phyloP scores from a whole-genome alignment of 2,888 invertebrate genomes.

The Beris morrisii region DNA sequence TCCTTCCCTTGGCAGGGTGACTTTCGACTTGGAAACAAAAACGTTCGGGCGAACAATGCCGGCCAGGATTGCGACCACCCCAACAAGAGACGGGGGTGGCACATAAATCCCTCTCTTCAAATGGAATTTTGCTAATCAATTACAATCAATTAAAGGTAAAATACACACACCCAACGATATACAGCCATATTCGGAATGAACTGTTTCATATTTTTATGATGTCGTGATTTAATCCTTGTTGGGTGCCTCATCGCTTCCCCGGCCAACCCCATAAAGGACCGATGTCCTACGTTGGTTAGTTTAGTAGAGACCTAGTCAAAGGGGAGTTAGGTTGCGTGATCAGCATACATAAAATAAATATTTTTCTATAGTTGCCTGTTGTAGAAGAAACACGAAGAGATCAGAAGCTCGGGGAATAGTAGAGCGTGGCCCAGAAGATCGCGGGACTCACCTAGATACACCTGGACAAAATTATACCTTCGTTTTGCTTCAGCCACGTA shows the following conservation, averaged over 20 bases:
- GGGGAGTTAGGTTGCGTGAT: constrained; percentile 25
- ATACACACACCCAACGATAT: constrained; percentile 2
- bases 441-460: constrained; percentile 4
- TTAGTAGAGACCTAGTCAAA: constrained; percentile 1
- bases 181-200: constrained; percentile 15
- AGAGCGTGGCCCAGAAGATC: background rate
- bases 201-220: constrained; percentile 31
- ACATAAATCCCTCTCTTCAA: too few species aligned
- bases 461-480: background rate
- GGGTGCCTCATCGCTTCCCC: background rate
- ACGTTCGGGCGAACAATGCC: too few species aligned
- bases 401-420: background rate
- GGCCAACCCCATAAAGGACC: constrained; percentile 12
- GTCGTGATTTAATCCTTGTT: constrained; percentile 31
- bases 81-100: too few species aligned
- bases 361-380: constrained; percentile 13
- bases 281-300: constrained; percentile 15
- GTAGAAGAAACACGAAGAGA: background rate
- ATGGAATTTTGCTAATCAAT: constrained; percentile 21
- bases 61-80: too few species aligned
- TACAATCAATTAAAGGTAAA: constrained; percentile 28
- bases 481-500: background rate
- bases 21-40: too few species aligned
- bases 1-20: too few species aligned
- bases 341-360: constrained; percentile 31